Conservation (phyloP, 2,888 invertebrate genomes). For the Brachyopa scutellaris region DNA sequence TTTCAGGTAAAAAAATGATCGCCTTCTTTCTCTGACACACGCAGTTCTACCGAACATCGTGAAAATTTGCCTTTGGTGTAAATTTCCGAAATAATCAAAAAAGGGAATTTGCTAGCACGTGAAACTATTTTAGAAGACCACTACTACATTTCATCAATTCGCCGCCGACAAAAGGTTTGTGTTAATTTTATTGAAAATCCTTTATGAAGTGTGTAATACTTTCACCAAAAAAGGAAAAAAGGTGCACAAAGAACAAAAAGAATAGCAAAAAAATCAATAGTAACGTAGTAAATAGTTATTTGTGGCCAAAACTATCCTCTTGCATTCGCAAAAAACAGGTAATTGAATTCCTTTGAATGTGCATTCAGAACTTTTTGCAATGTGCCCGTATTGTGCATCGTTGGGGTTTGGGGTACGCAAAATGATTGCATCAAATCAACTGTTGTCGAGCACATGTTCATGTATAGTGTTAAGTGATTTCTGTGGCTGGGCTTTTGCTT, state of each 20-base stretch:
- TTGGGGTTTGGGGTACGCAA: background rate
- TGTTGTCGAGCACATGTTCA: conserved; percentile 70
- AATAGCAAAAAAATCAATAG: conserved; percentile 53
- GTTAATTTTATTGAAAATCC: background rate
- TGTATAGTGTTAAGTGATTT: conserved; percentile 17
- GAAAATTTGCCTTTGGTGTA: conserved; percentile 69
- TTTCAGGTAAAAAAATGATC: conserved; percentile 24
- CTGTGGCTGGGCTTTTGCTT: background rate
- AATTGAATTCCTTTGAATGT: background rate
- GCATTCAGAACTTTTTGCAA: background rate
- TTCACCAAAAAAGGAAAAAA: conserved; percentile 44
- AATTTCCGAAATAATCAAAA: conserved; percentile 53
- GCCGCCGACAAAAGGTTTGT: conserved; percentile 60
- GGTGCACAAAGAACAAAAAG: conserved; percentile 35
- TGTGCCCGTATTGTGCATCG: background rate
- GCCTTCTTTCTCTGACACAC: conserved; percentile 65
- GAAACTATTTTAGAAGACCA: conserved; percentile 41
- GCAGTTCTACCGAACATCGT: conserved; percentile 55
- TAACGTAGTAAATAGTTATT: conserved; percentile 38
- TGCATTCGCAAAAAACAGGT: background rate
- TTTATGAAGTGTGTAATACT: conserved; percentile 1
- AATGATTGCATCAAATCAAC: conserved; percentile 51
- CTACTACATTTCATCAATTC: conserved; percentile 30
- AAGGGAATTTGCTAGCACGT: conserved; percentile 51
- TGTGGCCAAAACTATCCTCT: background rate